Evolutionary conservation across 2,113 vertebrate species (phyloP), one percentile per base, ranked within the genome.

Genomic region (Syngnathus scovelli): DNA sequence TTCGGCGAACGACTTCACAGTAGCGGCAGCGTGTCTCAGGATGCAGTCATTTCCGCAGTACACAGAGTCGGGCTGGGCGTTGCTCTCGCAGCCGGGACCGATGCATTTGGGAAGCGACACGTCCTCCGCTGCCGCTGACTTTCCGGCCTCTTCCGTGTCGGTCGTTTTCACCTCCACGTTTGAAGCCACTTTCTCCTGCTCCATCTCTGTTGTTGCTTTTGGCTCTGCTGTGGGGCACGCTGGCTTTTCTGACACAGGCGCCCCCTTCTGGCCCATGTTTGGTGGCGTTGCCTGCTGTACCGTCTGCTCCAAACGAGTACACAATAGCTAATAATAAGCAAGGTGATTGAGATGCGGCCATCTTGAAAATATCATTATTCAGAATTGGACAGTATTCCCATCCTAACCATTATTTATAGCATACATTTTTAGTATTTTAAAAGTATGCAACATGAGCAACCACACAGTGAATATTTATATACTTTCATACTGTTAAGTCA

Each of bases 21-120:
- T 91, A 0, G 93, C 96, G 0, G 95, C 96, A 0, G 97, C 97
- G 0, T 99, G 97, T 78, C 92, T 94, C 61, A 99, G 93, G 78
- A 99, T 99, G 64, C 97, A 99, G 78, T 94, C 94, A 0, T 86
- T 94, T 72, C 97, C 95, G 66, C 97, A 99, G 82, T 99, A 99
- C 18, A 99, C 97, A 0, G 97, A 98, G 79, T 98, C 97, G 0
- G 94, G 93, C 78, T 94, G 93, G 7, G 96, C 97, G 52, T 92
- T 87, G 0, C 86, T 94, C 7, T 88, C 92, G 58, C 97, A 99
- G 66, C 97, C 97, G 0, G 97, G 95, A 2, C 97, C 97, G 0
- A 98, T 98, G 78, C 96, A 98, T 63, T 90, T 95, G 0, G 96
- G 90, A 9, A 93, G 90, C 12, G 91, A 77, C 48, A 88, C 76